Base-by-base conservation (phyloP, 2,888 invertebrate genomes). In the Antitype chi region DNA sequence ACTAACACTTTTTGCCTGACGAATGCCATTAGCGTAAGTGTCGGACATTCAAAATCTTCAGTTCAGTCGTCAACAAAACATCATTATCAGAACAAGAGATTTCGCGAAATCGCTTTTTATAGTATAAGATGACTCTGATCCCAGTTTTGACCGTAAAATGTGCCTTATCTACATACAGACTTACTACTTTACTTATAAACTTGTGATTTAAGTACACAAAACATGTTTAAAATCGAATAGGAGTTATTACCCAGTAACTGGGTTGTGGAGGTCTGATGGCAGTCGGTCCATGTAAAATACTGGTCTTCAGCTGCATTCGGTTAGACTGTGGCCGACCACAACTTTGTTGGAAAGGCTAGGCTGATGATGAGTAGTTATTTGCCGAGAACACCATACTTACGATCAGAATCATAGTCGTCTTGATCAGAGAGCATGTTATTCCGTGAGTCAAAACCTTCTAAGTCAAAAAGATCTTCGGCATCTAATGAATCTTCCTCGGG, bases 391-490 rank as follows among this genome's bases (percentile, higher is more conserved):
- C 3, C 43, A 25, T 78, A 94, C 94, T 95, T 94, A 98, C 98
- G 97, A 94, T 98, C 98, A 66, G 97, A 98, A 93, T 98, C 98
- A 85, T 97, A 97, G 85, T 98, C 97, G 78, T 98, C 98, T 85
- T 97, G 97, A 91, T 97, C 97, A n/a, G 97, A 97, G 63, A 90
- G 92, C 90, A 95, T 94, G 80, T 94, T 94, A 85, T 94, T 92
- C 64, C 91, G 93, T 0, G 96, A 94, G 87, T 98, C 98, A 94
- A 97, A 97, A 70, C 98, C 98, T 93, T 99, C 99, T 88, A 99
- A 96, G 88, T 98, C 97, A 91, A 99, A 98, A 81, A 98, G 96
- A 78, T 98, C 98, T 93, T 98, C 98, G 20, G 97, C 97, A 88
- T 98, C 98, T 78, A 97, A 94, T 0, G 95, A 96, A 87, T 97